Evolutionary conservation across 2,113 vertebrate species (phyloP).

Genomic region (Condylura cristata): DNA sequence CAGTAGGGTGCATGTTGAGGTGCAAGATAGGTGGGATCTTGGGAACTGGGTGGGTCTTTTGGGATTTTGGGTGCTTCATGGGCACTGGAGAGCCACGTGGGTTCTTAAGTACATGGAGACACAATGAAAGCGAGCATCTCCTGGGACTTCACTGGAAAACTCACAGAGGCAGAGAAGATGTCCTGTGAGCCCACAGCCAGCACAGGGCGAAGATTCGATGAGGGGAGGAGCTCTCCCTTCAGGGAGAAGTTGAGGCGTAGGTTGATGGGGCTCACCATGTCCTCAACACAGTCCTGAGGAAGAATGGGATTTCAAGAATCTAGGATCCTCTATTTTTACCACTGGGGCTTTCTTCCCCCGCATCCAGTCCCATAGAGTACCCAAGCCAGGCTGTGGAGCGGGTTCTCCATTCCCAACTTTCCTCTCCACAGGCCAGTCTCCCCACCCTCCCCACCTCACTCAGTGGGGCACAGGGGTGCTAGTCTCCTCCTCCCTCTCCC

Average conservation of each 20-base stretch:
- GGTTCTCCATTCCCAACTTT: fast-evolving
- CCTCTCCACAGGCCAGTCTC: not conserved
- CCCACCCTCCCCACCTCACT: not conserved
- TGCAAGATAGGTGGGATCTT: not conserved
- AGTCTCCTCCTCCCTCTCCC: not conserved
- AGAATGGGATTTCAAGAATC: not conserved
- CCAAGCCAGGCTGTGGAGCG: not conserved
- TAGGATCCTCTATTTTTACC: no score
- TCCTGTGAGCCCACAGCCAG: slow-evolving; percentile 56
- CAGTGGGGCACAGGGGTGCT: not conserved
- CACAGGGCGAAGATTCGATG: slow-evolving; percentile 59
- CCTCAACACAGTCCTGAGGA: slow-evolving; percentile 73
- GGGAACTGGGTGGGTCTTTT: not conserved
- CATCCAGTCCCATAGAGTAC: not conserved
- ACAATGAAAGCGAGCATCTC: not conserved
- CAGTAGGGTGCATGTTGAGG: not conserved
- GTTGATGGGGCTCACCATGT: slow-evolving; percentile 70
- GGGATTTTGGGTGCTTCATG: not conserved
- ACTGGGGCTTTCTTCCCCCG: no score
- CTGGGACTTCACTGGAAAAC: not conserved
- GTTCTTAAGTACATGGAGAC: not conserved
- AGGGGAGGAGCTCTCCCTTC: slow-evolving; percentile 2
- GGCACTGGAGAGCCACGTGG: not conserved
- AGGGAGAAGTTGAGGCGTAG: slow-evolving; percentile 73
- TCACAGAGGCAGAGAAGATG: slow-evolving; percentile 55